Conservation (phyloP, 2,113 vertebrate genomes). For the Ranitomeya imitator region DNA sequence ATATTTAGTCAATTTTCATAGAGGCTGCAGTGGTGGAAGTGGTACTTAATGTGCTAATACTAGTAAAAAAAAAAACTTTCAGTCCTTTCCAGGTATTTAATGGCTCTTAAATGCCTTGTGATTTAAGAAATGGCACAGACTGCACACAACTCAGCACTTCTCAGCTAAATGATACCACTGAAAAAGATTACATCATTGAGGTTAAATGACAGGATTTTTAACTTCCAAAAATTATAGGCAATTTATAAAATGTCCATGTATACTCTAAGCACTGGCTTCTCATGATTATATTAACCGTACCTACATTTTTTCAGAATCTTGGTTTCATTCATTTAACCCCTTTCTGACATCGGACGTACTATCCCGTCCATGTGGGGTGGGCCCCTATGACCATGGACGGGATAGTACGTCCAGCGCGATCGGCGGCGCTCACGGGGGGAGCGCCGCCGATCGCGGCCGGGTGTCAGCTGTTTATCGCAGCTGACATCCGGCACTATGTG, state of each 20-base stretch:
- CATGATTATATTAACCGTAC: conserved; percentile 11
- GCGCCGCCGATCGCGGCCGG: no score
- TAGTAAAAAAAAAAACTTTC: conserved; percentile 56
- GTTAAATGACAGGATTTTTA: conserved; percentile 50
- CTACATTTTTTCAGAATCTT: conserved; percentile 5
- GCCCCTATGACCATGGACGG: no score
- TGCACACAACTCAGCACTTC: conserved; percentile 51
- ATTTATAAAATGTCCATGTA: conserved; percentile 40
- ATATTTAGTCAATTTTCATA: conserved; percentile 15
- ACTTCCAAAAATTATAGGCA: conserved; percentile 42
- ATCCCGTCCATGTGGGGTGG: no score
- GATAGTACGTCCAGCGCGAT: no score
- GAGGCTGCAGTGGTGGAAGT: neutral
- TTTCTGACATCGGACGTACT: no score
- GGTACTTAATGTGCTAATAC: conserved; percentile 36
- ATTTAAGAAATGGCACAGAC: conserved; percentile 57
- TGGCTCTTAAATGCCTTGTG: conserved; percentile 65
- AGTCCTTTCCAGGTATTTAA: conserved; percentile 64
- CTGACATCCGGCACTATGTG: no score
- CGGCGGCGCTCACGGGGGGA: no score
- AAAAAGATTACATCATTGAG: conserved; percentile 51
- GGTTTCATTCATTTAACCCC: neutral
- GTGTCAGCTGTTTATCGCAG: no score
- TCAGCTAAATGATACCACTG: conserved; percentile 45
- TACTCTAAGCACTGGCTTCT: neutral